These are phyloP conservation scores for Caenorhabditis remanei DNA, from an alignment of 1,140 invertebrate species.

Conservation along the genomic window DNA sequence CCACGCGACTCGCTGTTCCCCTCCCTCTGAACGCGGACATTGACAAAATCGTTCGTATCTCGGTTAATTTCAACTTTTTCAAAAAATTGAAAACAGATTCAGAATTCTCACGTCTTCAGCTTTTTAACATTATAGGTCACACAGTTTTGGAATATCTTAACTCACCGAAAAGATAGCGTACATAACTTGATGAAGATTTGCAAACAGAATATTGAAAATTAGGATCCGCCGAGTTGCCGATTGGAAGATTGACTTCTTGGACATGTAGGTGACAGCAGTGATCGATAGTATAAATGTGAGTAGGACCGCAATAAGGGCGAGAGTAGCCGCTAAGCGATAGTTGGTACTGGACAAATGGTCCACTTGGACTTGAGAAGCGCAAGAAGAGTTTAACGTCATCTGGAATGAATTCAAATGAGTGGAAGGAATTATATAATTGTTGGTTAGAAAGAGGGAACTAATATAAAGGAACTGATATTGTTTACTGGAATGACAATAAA, in stretches of 20 bases:
- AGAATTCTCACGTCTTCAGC: neutral
- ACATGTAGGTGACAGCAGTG: neutral
- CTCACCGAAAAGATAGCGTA: slow-evolving; percentile 23
- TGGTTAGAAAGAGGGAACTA: too few relatives aligned
- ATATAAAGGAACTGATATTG: too few relatives aligned
- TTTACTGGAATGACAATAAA: too few relatives aligned
- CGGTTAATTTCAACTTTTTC: too few relatives aligned
- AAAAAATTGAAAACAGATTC: neutral
- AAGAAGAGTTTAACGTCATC: neutral
- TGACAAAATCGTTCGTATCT: too few relatives aligned
- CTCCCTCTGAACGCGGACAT: too few relatives aligned
- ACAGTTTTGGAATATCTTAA: neutral
- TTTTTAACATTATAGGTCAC: too few relatives aligned
- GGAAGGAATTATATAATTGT: too few relatives aligned
- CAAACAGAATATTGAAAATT: neutral
- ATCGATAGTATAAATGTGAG: neutral
- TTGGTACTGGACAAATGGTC: neutral
- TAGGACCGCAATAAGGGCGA: neutral
- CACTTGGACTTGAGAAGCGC: neutral
- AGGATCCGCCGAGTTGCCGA: neutral
- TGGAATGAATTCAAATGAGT: neutral
- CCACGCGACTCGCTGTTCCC: too few relatives aligned
- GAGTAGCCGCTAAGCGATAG: neutral
- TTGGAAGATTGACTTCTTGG: neutral
- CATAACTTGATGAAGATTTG: slow-evolving; percentile 10